phyloP scores from a whole-genome alignment of 2,113 vertebrate genomes.

The Rafetus swinhoei region DNA sequence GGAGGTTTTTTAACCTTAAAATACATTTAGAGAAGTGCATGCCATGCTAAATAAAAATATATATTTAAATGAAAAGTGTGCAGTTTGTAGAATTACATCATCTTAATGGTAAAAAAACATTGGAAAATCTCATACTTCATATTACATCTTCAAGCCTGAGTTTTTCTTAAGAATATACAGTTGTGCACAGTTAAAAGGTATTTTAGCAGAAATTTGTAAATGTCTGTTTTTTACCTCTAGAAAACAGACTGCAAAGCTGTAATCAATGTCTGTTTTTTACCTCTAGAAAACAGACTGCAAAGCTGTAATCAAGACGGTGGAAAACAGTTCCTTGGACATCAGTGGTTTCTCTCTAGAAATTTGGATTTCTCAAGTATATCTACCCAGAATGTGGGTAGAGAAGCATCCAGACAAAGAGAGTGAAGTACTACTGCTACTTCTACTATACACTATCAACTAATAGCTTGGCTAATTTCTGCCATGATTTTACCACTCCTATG shows the following conservation, averaged over 20 bases:
- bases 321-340: slow-evolving; percentile 77
- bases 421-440: slow-evolving; percentile 74
- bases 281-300: slow-evolving; percentile 85
- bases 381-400: slow-evolving; percentile 91
- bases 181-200: background rate
- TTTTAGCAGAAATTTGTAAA: background rate
- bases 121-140: background rate
- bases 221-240: slow-evolving; percentile 53
- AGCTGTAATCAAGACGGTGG: slow-evolving; percentile 82
- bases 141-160: background rate
- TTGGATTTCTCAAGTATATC: slow-evolving; percentile 77
- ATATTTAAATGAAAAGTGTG: background rate
- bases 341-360: slow-evolving; percentile 81
- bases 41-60: background rate
- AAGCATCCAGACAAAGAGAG: slow-evolving; percentile 87
- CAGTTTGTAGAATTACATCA: background rate
- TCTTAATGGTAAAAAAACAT: background rate
- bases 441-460: background rate
- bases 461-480: background rate
- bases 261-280: slow-evolving; percentile 62
- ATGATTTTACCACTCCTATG: background rate
- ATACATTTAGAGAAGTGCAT: background rate
- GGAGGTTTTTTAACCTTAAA: background rate
- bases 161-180: background rate
- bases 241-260: slow-evolving; percentile 86